Percentiles rank a stretch among this genome's conserved stretches.
Evolutionary conservation across 2,113 vertebrate species (phyloP).

Genomic region (Albula goreensis): DNA sequence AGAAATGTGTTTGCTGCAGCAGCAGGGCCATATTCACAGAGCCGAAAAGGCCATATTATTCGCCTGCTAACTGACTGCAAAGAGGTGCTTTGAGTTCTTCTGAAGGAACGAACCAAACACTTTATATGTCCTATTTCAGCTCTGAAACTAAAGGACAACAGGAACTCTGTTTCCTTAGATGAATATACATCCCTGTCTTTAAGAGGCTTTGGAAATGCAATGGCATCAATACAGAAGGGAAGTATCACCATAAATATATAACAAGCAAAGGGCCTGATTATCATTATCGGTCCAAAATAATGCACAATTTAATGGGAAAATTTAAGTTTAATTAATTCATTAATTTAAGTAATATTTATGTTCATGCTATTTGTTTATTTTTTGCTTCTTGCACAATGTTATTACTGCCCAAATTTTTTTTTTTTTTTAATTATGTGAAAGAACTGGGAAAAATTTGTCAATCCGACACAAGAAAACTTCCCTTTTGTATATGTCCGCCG

Average conservation of each 20-base stretch:
- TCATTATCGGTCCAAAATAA: not conserved
- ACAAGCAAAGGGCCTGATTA: not conserved
- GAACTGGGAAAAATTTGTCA: too few species aligned
- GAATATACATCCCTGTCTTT: not conserved
- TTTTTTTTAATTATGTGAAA: too few species aligned
- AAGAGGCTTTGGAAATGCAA: not conserved
- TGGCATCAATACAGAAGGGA: not conserved
- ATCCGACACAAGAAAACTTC: slow-evolving; percentile 14
- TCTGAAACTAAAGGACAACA: not conserved
- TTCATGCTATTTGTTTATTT: too few species aligned
- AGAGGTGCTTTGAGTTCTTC: not conserved
- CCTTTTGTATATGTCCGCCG: slow-evolving; percentile 50
- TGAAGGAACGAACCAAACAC: not conserved
- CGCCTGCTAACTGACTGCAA: slow-evolving; percentile 22
- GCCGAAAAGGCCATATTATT: slow-evolving; percentile 34
- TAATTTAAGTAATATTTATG: too few species aligned
- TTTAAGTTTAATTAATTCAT: too few species aligned
- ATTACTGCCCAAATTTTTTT: too few species aligned
- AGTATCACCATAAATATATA: not conserved
- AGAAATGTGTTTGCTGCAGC: slow-evolving; percentile 63
- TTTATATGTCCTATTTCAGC: not conserved
- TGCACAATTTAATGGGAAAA: too few species aligned
- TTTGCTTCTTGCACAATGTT: too few species aligned
- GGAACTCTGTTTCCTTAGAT: not conserved
- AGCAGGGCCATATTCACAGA: slow-evolving; percentile 53